Conservation (phyloP, 2,888 invertebrate species). For the Laothoe populi region DNA sequence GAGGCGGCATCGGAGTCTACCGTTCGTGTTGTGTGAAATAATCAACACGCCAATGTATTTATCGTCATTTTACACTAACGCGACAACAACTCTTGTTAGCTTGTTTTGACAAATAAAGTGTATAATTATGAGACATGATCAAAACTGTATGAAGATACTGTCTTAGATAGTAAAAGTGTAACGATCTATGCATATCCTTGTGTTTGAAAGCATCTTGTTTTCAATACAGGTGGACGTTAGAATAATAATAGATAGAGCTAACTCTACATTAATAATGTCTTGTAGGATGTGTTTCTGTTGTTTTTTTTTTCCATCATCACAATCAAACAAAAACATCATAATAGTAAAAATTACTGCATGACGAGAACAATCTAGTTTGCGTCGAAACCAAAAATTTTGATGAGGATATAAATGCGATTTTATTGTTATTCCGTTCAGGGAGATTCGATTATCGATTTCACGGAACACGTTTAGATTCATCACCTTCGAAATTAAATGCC, state of each 20-base stretch:
- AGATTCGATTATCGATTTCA: constrained; percentile 26
- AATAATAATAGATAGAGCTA: too few species aligned
- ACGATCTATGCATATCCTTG: background rate
- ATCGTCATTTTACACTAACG: constrained; percentile 23
- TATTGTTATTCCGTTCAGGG: background rate
- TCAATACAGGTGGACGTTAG: background rate
- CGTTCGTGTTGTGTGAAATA: constrained; percentile 11
- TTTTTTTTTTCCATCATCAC: background rate
- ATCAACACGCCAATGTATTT: constrained; percentile 21
- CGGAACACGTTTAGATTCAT: constrained; percentile 11
- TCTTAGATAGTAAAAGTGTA: too few species aligned
- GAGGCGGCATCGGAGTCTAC: background rate
- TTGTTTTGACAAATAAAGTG: constrained; percentile 15
- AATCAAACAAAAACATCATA: background rate
- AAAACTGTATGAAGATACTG: background rate
- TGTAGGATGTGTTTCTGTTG: constrained; percentile 1
- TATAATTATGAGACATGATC: background rate
- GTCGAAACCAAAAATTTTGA: background rate
- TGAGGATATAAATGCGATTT: constrained; percentile 4
- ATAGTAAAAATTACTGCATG: background rate
- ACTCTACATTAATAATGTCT: too few species aligned
- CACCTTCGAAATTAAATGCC: constrained; percentile 26
- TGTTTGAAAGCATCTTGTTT: background rate
- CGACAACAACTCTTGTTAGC: constrained; percentile 23
- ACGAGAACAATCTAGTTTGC: constrained; percentile 5